These are phyloP conservation scores for Schizaphis graminum DNA, from an alignment of 2,888 invertebrate genomes.

Conservation along the genomic window DNA sequence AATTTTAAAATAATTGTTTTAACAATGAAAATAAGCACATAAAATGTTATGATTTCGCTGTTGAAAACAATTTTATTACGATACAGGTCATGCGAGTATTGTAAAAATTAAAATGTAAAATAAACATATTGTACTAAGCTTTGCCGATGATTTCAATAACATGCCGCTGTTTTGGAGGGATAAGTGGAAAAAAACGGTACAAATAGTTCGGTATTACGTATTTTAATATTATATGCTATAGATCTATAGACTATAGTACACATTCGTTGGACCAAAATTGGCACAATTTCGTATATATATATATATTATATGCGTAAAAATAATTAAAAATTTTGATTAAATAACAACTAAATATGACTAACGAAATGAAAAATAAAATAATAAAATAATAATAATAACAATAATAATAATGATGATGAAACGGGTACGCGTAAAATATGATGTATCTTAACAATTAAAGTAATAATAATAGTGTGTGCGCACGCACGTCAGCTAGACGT, in stretches of 20 bases:
- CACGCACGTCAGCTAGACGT: background rate
- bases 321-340: conserved; percentile 49
- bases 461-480: background rate
- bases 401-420: conserved; percentile 21
- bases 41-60: background rate
- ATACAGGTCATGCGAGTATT: background rate
- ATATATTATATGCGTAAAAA: conserved; percentile 7
- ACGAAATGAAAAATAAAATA: conserved; percentile 4
- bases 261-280: background rate
- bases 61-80: background rate
- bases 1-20: background rate
- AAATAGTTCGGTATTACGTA: background rate
- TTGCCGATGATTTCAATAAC: background rate
- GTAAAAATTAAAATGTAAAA: background rate
- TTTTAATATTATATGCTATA: background rate
- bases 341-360: conserved; percentile 24
- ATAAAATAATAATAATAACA: background rate
- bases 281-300: background rate
- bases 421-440: background rate
- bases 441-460: background rate
- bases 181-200: background rate
- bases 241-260: too few relatives aligned
- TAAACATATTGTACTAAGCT: background rate
- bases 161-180: background rate
- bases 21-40: background rate